These are phyloP conservation scores for Styela clava DNA, from an alignment of 23 tunicate species.

Conservation along the genomic window DNA sequence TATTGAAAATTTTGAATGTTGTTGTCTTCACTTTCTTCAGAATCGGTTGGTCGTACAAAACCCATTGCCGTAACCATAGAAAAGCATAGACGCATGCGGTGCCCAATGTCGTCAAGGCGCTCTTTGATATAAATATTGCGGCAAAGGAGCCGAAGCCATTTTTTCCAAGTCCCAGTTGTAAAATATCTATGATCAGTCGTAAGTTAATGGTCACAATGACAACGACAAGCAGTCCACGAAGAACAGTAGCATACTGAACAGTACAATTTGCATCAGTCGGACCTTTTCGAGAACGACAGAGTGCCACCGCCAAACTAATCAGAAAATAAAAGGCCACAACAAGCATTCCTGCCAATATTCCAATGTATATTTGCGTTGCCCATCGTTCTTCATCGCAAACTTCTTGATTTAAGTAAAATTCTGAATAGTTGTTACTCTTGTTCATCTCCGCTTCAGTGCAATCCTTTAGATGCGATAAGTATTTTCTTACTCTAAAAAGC, in stretches of 20 bases:
- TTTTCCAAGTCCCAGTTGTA: constrained; percentile 25
- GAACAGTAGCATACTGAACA: constrained; percentile 3
- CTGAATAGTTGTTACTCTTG: not conserved
- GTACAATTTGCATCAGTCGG: constrained; percentile 3
- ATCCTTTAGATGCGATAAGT: too few relatives aligned
- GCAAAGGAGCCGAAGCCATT: not conserved
- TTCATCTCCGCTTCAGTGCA: not conserved
- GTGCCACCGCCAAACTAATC: constrained; percentile 14
- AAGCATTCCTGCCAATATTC: not conserved
- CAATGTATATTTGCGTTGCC: constrained; percentile 16
- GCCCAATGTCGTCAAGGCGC: constrained; percentile 10
- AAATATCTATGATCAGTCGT: constrained; percentile 15
- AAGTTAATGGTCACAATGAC: constrained; percentile 14
- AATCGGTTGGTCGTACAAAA: constrained; percentile 31
- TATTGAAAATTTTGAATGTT: constrained; percentile 16
- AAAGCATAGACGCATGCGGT: constrained; percentile 27
- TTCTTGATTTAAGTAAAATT: constrained; percentile 9
- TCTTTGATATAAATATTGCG: not conserved
- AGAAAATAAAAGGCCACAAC: constrained; percentile 15
- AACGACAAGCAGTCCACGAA: constrained; percentile 13
- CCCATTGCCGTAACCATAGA: constrained; percentile 28
- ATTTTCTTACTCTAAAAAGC: too few relatives aligned
- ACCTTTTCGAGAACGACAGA: not conserved
- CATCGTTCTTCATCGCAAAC: constrained; percentile 11
- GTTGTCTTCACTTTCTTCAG: constrained; percentile 14